Conservation (phyloP, 2,113 vertebrate species). For the Saccopteryx leptura region DNA sequence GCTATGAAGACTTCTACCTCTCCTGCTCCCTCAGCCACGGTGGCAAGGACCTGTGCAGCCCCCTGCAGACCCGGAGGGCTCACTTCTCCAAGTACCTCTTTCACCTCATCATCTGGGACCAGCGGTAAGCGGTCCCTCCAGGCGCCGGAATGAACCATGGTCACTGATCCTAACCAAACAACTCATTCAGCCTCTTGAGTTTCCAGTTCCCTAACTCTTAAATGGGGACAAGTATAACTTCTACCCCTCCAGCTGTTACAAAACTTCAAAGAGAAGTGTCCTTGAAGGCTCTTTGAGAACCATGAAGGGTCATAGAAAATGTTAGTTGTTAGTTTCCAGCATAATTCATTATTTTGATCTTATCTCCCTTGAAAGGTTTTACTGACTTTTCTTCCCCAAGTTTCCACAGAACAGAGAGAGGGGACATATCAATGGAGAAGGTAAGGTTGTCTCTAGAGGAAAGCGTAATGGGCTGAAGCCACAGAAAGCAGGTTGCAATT, state of each 20-base stretch:
- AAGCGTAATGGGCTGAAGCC: not conserved
- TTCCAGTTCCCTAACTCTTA: not conserved
- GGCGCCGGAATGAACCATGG: not conserved
- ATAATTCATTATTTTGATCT: not conserved
- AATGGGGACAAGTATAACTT: not conserved
- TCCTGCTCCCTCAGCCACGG: slow-evolving; percentile 98
- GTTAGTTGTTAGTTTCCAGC: slow-evolving; percentile 1
- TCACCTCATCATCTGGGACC: slow-evolving; percentile 98
- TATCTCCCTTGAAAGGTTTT: slow-evolving; percentile 42
- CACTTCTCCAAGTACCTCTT: slow-evolving; percentile 97
- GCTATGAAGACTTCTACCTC: slow-evolving; percentile 98
- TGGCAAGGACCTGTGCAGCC: slow-evolving; percentile 94
- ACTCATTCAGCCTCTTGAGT: not conserved
- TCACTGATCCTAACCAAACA: not conserved
- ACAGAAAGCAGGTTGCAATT: not conserved
- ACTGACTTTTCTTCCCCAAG: not conserved
- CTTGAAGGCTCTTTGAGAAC: not conserved
- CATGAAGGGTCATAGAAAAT: not conserved
- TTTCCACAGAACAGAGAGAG: not conserved
- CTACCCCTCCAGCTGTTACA: not conserved
- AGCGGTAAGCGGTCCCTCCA: slow-evolving; percentile 91
- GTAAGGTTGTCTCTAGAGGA: not conserved
- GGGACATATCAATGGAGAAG: not conserved
- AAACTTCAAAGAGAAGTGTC: not conserved
- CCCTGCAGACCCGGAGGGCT: slow-evolving; percentile 95